Conservation (phyloP, 2,113 vertebrate species). For the Archilochus colubris region DNA sequence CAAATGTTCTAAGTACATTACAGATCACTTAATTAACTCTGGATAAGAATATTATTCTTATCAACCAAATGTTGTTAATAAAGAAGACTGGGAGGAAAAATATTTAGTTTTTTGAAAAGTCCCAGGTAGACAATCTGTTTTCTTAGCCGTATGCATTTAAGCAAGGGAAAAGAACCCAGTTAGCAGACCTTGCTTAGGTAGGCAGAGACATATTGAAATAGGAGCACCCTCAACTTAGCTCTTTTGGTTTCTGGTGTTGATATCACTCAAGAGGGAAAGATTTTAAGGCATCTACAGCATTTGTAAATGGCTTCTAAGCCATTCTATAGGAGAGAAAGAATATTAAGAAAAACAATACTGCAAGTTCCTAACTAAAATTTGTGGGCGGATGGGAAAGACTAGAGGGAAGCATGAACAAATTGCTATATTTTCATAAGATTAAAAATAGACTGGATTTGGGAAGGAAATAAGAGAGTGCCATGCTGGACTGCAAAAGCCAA, state of each 20-base stretch:
- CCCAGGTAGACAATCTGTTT: not conserved
- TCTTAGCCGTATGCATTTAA: not conserved
- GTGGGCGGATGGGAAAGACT: not conserved
- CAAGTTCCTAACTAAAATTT: not conserved
- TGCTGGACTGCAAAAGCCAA: not conserved
- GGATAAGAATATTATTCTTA: not conserved
- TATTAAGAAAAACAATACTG: not conserved
- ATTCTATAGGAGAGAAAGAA: not conserved
- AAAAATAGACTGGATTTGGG: not conserved
- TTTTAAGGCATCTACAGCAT: not conserved
- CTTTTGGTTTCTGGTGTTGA: not conserved
- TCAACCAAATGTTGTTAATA: accelerated
- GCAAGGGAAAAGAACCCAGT: not conserved
- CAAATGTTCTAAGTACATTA: not conserved
- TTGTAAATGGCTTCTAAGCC: too few relatives aligned
- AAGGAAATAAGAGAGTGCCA: not conserved
- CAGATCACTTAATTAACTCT: not conserved
- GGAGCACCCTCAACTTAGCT: not conserved
- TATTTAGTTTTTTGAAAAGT: not conserved
- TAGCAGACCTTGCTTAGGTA: not conserved
- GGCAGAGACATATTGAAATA: not conserved
- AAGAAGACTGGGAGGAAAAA: not conserved
- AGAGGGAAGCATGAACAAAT: not conserved
- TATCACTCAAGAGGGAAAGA: not conserved
- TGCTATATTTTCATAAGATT: not conserved